phyloP scores from a whole-genome alignment of 2,797 vertebrate species.

The Kryptopterus vitreolus region DNA sequence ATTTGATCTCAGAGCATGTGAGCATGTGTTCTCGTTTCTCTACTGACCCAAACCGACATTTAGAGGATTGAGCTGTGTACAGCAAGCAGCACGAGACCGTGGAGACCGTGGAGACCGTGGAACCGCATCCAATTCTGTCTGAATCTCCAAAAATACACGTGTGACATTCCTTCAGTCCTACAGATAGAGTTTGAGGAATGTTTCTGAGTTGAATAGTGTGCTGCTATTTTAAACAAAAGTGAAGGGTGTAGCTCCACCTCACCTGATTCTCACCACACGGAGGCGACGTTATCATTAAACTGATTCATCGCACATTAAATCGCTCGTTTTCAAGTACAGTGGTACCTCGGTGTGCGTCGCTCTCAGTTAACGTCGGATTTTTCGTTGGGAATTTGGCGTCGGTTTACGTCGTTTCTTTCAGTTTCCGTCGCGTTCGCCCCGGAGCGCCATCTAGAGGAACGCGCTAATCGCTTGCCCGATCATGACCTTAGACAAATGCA shows the following conservation, averaged over 20 bases:
- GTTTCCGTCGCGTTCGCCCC: too few species aligned
- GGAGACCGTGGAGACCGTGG: constrained; percentile 52
- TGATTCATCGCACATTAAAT: too few species aligned
- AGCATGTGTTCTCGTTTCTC: background rate
- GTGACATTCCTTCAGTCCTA: constrained; percentile 55
- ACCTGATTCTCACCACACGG: constrained; percentile 30
- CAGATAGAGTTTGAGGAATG: constrained; percentile 51
- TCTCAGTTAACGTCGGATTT: too few species aligned
- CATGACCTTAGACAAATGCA: too few species aligned
- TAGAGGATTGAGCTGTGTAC: constrained; percentile 1
- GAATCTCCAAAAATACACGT: constrained; percentile 62
- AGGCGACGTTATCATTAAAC: background rate
- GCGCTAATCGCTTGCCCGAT: too few species aligned
- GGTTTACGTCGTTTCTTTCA: too few species aligned
- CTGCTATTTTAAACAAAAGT: constrained; percentile 45
- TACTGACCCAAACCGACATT: constrained; percentile 4
- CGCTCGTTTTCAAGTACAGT: too few species aligned
- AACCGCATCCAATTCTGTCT: constrained; percentile 54
- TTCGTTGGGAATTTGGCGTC: too few species aligned
- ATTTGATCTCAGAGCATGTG: background rate
- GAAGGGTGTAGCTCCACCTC: background rate
- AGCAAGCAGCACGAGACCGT: constrained; percentile 28
- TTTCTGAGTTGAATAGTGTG: constrained; percentile 59
- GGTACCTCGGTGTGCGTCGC: too few species aligned
- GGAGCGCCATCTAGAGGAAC: too few species aligned